Base-by-base conservation (phyloP, 2,888 invertebrate species). In the Metopia argyrocephala region DNA sequence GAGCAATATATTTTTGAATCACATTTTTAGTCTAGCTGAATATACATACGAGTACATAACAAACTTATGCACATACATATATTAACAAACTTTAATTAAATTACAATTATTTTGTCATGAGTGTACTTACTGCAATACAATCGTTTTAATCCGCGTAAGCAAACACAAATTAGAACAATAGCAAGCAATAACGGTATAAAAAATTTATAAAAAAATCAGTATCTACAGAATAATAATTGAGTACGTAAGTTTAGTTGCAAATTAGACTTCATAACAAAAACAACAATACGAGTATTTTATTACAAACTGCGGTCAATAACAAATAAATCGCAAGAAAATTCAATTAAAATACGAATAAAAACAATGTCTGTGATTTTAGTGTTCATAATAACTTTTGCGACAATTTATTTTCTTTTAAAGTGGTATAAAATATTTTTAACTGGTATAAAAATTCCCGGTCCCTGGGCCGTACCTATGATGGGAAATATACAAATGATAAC, bases 401-500 rank as follows among this genome's bases (percentile, higher is more conserved):
- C 74, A 0, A 66, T 65, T 2, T 84, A 84, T 73, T 69, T 86
- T 1, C n/a, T 85, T 1, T n/a, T 21, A 5, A 66, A 71, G 50
- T 82, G 82, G 50, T 86, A 86, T 52, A 61, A 84, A 57, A 66
- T 86, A 28, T 84, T 86, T 56, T 75, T 78, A 9, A 52, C 85
- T 56, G 88, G 88, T 12, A 68, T 83, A 20, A 84, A 84, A 46
- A 83, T 90, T 57, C 85, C 88, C 2, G 90, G 90, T n/a, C 90
- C 90, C 18, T 86, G 87, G 87, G 87, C 87, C 0, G 23, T 90
- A 18, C 90, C 90, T 0, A 78, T 89, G 2, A 31, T 90, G 62
- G 90, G 90, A 45, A 89, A 89, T 85, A 84, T 87, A 3, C 89
- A 90, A 81, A 87, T 90, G 83, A 85, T 89, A 71, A 85, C 86